These are phyloP conservation scores for Rhagologus leucostigma DNA, from an alignment of 2,113 vertebrate genomes.

Conservation along the genomic window DNA sequence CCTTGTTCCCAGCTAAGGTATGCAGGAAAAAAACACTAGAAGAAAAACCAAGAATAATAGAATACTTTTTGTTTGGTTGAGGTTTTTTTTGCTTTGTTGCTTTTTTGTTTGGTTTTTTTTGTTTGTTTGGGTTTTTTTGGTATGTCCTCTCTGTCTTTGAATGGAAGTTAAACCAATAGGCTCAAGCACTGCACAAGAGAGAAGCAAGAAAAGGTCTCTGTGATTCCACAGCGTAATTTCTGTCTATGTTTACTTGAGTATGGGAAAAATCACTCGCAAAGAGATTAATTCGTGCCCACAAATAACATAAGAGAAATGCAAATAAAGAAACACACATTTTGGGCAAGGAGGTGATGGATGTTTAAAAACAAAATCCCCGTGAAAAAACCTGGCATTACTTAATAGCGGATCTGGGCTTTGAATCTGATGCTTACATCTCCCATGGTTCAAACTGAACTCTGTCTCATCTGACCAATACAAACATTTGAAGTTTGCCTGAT, in stretches of 20 bases:
- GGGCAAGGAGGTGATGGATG: background rate
- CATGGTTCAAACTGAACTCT: background rate
- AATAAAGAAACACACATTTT: background rate
- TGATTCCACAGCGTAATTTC: background rate
- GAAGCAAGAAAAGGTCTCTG: background rate
- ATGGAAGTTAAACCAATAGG: background rate
- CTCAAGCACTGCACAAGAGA: background rate
- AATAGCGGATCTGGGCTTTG: background rate
- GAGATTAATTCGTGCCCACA: background rate
- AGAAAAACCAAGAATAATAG: background rate
- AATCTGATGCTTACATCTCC: background rate
- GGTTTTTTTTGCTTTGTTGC: background rate
- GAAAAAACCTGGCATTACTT: background rate
- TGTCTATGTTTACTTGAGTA: background rate
- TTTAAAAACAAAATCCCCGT: background rate
- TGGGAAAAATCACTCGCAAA: background rate
- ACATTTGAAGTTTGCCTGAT: background rate
- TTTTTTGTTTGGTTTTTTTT: background rate
- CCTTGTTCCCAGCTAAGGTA: background rate
- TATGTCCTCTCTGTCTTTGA: background rate
- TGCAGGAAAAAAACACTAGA: background rate
- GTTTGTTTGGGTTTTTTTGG: background rate
- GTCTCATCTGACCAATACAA: background rate
- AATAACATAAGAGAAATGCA: background rate
- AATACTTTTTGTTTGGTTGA: background rate